These are phyloP conservation scores for Pyrocephalus nanus DNA, from an alignment of 2,797 vertebrate species.

Conservation along the genomic window DNA sequence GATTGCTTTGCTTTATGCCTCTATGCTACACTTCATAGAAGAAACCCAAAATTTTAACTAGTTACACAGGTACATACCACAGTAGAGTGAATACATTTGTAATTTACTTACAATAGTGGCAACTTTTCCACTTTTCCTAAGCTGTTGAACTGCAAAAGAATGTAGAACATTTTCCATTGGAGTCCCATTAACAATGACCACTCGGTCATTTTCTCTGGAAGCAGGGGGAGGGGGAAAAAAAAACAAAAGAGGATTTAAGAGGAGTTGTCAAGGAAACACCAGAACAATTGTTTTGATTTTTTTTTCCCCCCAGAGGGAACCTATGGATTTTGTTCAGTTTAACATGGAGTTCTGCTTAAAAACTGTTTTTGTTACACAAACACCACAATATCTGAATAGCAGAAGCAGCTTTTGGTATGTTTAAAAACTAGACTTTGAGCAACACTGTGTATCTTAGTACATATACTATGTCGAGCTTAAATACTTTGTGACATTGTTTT, in stretches of 20 bases:
- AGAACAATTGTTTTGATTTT: neutral
- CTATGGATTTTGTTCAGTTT: neutral
- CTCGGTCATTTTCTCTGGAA: slow-evolving; percentile 90
- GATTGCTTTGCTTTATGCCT: neutral
- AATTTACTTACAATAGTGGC: slow-evolving; percentile 90
- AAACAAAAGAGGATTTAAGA: neutral
- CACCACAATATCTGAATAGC: neutral
- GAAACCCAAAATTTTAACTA: neutral
- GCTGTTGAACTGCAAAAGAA: slow-evolving; percentile 92
- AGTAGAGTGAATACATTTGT: neutral
- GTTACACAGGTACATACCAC: neutral
- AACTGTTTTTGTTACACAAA: neutral
- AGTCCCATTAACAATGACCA: slow-evolving; percentile 90
- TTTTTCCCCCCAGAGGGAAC: neutral
- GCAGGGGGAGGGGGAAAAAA: neutral
- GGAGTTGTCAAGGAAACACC: neutral
- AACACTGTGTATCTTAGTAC: accelerated
- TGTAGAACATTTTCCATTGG: slow-evolving; percentile 91
- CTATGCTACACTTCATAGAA: neutral
- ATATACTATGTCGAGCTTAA: neutral
- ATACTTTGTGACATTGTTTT: neutral
- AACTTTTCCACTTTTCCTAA: slow-evolving; percentile 95
- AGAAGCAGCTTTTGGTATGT: neutral
- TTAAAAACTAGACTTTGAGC: neutral
- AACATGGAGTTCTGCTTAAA: neutral